These are phyloP conservation scores for Corydoras sp. DNA, from an alignment of 2,113 vertebrate genomes.

Conservation along the genomic window DNA sequence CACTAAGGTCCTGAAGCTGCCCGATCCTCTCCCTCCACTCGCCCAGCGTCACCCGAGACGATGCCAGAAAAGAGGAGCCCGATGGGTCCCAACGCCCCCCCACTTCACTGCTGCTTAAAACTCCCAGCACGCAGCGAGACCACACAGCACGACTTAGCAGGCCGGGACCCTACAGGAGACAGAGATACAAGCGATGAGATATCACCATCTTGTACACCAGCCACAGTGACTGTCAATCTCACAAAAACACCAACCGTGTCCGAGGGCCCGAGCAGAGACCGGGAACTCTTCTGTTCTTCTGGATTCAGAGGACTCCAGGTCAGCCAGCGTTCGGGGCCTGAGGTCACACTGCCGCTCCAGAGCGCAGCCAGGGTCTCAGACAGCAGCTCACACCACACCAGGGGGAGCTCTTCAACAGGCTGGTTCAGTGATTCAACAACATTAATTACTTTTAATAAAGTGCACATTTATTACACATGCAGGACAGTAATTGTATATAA, in stretches of 20 bases:
- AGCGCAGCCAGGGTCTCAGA: conserved; percentile 71
- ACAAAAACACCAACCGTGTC: conserved; percentile 48
- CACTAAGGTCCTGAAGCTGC: conserved; percentile 79
- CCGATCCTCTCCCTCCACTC: conserved; percentile 80
- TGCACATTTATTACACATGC: too few species aligned
- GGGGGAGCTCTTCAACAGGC: conserved; percentile 68
- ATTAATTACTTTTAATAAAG: too few species aligned
- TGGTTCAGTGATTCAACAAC: conserved; percentile 39
- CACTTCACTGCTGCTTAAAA: conserved; percentile 73
- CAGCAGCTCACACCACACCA: conserved; percentile 79
- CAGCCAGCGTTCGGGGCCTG: conserved; percentile 82
- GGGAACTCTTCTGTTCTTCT: conserved; percentile 35
- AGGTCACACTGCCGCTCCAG: conserved; percentile 82
- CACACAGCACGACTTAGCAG: conserved; percentile 80
- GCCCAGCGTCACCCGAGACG: conserved; percentile 79
- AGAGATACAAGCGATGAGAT: neutral
- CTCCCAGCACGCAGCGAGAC: conserved; percentile 84
- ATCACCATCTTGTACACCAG: too few species aligned
- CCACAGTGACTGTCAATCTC: too few species aligned
- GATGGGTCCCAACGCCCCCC: conserved; percentile 70
- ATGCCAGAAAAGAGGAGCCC: conserved; percentile 68
- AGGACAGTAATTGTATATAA: neutral
- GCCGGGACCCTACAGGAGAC: conserved; percentile 77
- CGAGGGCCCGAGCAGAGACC: conserved; percentile 45
- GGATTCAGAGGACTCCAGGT: conserved; percentile 70